Percentiles rank a stretch among this genome's conserved stretches.
Evolutionary conservation across 2,888 invertebrate species (phyloP).

Genomic region (Ischnura elegans): DNA sequence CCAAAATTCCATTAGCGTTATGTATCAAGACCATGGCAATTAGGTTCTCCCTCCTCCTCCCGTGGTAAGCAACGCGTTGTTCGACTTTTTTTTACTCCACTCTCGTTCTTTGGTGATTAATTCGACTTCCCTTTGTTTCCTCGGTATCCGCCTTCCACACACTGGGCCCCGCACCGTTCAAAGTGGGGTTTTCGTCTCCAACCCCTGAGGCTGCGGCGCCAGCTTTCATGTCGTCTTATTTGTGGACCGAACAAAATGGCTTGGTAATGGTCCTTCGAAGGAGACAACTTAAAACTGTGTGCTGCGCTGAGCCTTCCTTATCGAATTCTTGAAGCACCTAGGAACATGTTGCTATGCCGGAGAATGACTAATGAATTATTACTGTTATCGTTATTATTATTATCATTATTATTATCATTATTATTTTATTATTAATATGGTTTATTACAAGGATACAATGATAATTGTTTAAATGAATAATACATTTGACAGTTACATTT

Average conservation of each 20-base stretch:
- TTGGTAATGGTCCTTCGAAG: neutral
- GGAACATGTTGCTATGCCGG: neutral
- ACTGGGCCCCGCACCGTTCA: neutral
- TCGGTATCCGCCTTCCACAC: neutral
- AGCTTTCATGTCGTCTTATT: neutral
- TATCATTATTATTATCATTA: too few relatives aligned
- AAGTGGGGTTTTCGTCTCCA: neutral
- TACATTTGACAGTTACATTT: too few relatives aligned
- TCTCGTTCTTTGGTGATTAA: conserved; percentile 32
- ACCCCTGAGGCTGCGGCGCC: neutral
- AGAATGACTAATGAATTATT: neutral
- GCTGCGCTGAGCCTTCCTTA: neutral
- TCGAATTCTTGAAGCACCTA: neutral
- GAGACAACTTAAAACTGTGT: neutral
- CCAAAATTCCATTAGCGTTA: conserved; percentile 47
- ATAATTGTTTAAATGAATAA: too few relatives aligned
- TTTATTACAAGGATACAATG: too few relatives aligned
- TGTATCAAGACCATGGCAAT: conserved; percentile 42
- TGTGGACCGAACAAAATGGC: neutral
- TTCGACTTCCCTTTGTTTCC: conserved; percentile 46
- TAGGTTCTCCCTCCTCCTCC: conserved; percentile 31
- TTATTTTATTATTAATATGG: too few relatives aligned
- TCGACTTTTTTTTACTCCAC: neutral
- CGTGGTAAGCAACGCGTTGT: neutral
- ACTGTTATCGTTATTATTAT: too few relatives aligned